A percentile compares a stretch with the other conserved stretches of the same genome.
These are phyloP conservation scores for Bungarus multicinctus DNA, from an alignment of 2,113 vertebrate genomes.

Conservation along the genomic window DNA sequence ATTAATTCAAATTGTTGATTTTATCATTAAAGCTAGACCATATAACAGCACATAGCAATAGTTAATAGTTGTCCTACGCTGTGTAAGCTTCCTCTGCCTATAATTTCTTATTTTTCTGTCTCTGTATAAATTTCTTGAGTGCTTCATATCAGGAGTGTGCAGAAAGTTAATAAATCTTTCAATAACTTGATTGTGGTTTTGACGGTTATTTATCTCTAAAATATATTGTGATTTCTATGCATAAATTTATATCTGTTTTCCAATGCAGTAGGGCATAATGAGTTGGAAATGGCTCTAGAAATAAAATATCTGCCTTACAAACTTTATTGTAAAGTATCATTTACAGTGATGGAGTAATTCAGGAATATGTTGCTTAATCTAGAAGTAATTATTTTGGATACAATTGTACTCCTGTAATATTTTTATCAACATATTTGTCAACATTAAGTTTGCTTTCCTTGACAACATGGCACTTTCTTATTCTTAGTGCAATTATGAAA, in stretches of 20 bases:
- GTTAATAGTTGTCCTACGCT: not conserved
- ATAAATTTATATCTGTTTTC: not conserved
- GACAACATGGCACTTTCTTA: not conserved
- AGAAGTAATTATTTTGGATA: not conserved
- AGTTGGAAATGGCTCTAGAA: not conserved
- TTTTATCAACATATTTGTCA: constrained; percentile 23
- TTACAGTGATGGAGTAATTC: constrained; percentile 33
- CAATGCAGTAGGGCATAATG: not conserved
- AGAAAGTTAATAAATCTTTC: not conserved
- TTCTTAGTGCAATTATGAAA: not conserved
- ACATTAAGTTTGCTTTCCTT: not conserved
- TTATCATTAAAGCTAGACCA: not conserved
- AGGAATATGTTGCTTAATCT: constrained; percentile 27
- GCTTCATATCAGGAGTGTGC: not conserved
- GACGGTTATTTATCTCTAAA: not conserved
- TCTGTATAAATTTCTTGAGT: not conserved
- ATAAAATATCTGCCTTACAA: not conserved
- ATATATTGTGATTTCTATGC: not conserved
- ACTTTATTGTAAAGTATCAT: constrained; percentile 23
- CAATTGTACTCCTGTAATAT: constrained; percentile 20
- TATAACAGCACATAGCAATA: not conserved
- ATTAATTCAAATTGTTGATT: not conserved
- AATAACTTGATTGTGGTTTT: not conserved
- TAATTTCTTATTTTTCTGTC: not conserved
- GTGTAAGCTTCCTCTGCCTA: not conserved